A percentile compares a stretch with the other conserved stretches of the same genome.
These are phyloP conservation scores for Stercorarius parasiticus DNA, from an alignment of 2,113 vertebrate genomes.

Conservation along the genomic window DNA sequence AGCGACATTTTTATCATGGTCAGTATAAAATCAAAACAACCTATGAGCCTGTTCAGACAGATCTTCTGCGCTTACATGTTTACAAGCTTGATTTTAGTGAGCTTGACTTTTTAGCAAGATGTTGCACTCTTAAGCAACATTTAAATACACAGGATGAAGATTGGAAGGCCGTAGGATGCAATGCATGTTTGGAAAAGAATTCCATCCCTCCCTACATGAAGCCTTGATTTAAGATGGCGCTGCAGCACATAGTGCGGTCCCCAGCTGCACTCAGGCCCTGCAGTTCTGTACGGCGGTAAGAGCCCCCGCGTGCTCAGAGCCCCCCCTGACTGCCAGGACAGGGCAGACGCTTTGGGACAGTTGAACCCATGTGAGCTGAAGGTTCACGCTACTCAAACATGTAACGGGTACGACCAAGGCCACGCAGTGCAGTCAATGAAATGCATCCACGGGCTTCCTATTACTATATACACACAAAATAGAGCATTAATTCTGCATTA, in stretches of 20 bases:
- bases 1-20: background rate
- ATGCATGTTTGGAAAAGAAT: background rate
- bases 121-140: background rate
- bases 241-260: background rate
- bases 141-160: background rate
- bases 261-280: background rate
- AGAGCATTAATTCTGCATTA: background rate
- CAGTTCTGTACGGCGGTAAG: rapidly evolving
- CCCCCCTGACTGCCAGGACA: too few relatives aligned
- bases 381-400: background rate
- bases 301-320: rapidly evolving
- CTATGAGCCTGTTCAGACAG: background rate
- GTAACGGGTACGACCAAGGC: background rate
- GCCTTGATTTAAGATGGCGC: background rate
- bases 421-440: background rate
- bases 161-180: rapidly evolving
- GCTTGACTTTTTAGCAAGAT: background rate
- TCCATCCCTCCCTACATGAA: background rate
- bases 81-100: background rate
- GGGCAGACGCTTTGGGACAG: background rate
- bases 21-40: background rate
- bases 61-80: background rate
- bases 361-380: background rate
- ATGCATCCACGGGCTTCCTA: background rate
- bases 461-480: background rate